Conservation (phyloP, 2,888 invertebrate genomes). For the Ophion obscuratus region DNA sequence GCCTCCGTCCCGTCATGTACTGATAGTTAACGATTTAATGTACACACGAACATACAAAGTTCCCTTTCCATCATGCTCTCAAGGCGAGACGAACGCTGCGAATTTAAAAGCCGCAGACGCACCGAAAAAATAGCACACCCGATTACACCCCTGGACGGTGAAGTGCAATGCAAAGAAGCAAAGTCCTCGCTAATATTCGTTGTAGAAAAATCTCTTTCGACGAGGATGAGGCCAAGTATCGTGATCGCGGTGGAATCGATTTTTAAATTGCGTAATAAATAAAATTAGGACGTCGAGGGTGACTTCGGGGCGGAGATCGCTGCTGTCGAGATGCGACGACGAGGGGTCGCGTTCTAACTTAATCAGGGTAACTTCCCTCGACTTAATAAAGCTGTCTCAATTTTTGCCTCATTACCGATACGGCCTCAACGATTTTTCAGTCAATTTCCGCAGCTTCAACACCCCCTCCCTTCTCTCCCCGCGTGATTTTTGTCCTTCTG, state of each 20-base stretch:
- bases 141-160: conserved; percentile 21
- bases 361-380: conserved; percentile 81
- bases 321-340: conserved; percentile 65
- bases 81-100: neutral
- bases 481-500: neutral
- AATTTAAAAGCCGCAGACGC: neutral
- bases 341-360: conserved; percentile 78
- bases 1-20: conserved; percentile 72
- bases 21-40: conserved; percentile 78
- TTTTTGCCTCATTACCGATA: conserved; percentile 82
- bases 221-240: conserved; percentile 66
- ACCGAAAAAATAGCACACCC: conserved; percentile 19
- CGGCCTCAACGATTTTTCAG: conserved; percentile 76
- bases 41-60: conserved; percentile 69
- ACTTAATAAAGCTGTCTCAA: conserved; percentile 83
- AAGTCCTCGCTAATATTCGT: conserved; percentile 31
- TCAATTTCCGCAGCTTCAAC: conserved; percentile 51
- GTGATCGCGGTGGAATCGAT: conserved; percentile 77
- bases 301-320: conserved; percentile 69
- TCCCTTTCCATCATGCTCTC: conserved; percentile 49
- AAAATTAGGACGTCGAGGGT: conserved; percentile 81
- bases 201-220: conserved; percentile 38
- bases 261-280: conserved; percentile 84
- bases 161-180: conserved; percentile 36
- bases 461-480: neutral